Conservation (phyloP, 1,140 invertebrate species). For the Reticulitermes speratus region DNA sequence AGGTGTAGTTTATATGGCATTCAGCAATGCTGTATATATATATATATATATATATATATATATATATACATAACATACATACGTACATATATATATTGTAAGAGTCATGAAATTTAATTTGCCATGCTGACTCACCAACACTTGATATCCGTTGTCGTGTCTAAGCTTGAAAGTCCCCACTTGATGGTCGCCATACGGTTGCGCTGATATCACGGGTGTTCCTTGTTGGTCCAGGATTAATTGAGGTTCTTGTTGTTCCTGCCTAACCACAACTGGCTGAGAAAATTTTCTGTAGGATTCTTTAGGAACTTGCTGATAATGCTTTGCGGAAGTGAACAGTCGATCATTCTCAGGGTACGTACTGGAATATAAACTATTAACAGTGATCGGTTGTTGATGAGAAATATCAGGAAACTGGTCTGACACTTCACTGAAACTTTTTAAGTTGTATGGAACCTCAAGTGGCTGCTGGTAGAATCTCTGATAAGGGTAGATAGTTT, state of each 20-base stretch:
- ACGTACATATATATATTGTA: background rate
- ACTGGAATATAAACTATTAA: too few relatives aligned
- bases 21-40: background rate
- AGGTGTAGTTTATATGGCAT: too few relatives aligned
- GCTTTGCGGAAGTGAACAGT: too few relatives aligned
- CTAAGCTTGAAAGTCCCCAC: constrained; percentile 21
- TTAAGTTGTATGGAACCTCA: background rate
- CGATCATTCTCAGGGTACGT: too few relatives aligned
- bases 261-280: background rate
- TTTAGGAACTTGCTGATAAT: background rate
- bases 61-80: background rate
- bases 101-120: background rate
- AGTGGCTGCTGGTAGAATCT: background rate
- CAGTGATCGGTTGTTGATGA: too few relatives aligned
- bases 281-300: background rate
- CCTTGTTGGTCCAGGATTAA: background rate
- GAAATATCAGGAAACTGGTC: background rate
- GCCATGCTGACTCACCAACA: background rate
- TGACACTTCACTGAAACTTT: background rate
- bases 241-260: background rate
- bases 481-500: background rate
- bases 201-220: background rate
- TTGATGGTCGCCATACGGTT: background rate
- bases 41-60: background rate
- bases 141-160: constrained; percentile 23